Conservation (phyloP, 2,113 vertebrate genomes). For the Helogale parvula region DNA sequence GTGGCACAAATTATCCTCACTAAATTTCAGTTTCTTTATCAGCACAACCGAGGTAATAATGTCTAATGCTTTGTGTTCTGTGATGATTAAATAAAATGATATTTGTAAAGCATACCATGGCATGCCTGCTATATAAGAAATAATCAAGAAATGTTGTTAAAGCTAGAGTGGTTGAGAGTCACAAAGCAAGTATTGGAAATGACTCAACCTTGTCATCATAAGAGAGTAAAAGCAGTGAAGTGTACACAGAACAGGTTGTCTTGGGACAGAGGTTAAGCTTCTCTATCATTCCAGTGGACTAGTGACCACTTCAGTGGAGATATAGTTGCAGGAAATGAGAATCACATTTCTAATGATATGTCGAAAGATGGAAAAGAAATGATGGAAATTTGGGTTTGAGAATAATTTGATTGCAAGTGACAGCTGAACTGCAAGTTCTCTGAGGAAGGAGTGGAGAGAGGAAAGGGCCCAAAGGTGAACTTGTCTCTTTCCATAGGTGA, state of each 20-base stretch:
- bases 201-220: neutral
- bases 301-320: neutral
- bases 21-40: neutral
- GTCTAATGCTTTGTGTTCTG: neutral
- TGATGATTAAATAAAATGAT: neutral
- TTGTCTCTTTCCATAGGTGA: neutral
- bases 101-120: neutral
- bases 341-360: neutral
- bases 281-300: neutral
- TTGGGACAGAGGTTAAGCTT: neutral
- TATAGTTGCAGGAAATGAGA: constrained; percentile 43
- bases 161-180: neutral
- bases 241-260: neutral
- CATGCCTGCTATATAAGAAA: neutral
- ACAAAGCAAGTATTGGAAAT: constrained; percentile 16
- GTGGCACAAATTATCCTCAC: neutral
- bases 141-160: neutral
- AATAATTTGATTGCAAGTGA: constrained; percentile 23
- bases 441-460: neutral
- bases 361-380: neutral
- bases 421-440: neutral
- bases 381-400: neutral
- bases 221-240: neutral
- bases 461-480: neutral
- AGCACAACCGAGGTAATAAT: neutral